Evolutionary conservation across 1,140 invertebrate genomes (phyloP), one percentile per base, ranked within the genome.

Genomic region (Coelopa frigida): DNA sequence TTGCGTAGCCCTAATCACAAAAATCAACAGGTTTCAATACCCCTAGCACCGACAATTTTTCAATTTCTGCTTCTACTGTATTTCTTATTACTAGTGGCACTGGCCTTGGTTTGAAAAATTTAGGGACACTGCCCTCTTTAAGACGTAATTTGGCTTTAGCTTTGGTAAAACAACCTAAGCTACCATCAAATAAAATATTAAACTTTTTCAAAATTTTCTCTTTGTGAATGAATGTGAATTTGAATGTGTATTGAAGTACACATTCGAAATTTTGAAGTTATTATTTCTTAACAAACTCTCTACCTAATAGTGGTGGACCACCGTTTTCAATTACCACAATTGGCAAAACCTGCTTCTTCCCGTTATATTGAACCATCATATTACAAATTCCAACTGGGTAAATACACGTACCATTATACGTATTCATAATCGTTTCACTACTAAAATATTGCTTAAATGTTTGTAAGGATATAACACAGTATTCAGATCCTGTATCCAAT

Each of bases 1-100:
- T n/a, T 49, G 70, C 14, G 70, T 62, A 5, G 59, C 70, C 69
- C 65, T n/a, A 76, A 8, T 65, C 56, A 15, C 51, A 55, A 48
- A 46, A 54, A n/a, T 53, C 45, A 12, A 56, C 29, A 10, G 51
- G 51, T 4, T 42, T 37, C 3, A 67, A 41, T 8, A 63, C 55
- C 10, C 50, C 56, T 40, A 66, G 50, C 6, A 39, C 17, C 21
- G 58, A 55, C 23, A 74, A 47, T 45, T 63, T 44, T n/a, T 72
- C 56, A 22, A 73, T 52, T 55, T 75, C 70, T 17, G 51, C 46
- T 23, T 69, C 60, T 15, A 50, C 38, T 27, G 36, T 33, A 4
- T 21, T 12, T 5, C 10, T 29, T 12, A 46, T 35, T 4, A 23
- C 44, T n/a, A 46, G 43, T 15, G 29, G 17, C 4, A 50, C 22